Conservation (phyloP, 1,140 invertebrate species). For the Drosophila guanche region DNA sequence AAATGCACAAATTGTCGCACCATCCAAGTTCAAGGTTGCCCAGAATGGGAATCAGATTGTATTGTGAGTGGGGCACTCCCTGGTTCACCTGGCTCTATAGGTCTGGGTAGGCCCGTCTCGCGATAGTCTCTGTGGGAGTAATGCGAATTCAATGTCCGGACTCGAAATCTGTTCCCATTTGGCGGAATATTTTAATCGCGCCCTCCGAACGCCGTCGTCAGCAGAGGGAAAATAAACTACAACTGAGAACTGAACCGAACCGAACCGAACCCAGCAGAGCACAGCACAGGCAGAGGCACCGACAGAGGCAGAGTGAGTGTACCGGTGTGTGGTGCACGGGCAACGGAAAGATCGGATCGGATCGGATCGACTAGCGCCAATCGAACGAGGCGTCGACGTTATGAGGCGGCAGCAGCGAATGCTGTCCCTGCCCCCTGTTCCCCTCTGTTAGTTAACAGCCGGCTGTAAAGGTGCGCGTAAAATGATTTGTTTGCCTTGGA, state of each 20-base stretch:
- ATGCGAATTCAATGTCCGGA: constrained; percentile 4
- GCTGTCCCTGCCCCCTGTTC: too few species aligned
- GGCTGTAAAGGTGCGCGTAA: too few species aligned
- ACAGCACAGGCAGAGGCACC: background rate
- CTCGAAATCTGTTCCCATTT: constrained; percentile 1
- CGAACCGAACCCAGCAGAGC: constrained; percentile 9
- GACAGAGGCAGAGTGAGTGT: too few species aligned
- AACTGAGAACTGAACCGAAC: constrained; percentile 18
- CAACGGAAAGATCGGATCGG: constrained; percentile 33
- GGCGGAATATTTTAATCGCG: constrained; percentile 8
- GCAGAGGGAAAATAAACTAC: constrained; percentile 10
- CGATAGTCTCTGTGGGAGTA: too few species aligned
- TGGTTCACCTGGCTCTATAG: background rate
- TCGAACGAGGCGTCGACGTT: constrained; percentile 29
- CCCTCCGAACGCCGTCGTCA: background rate
- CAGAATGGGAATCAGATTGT: too few species aligned
- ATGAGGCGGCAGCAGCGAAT: background rate
- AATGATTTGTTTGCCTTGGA: too few species aligned
- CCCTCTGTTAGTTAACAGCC: too few species aligned
- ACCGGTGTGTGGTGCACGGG: too few species aligned
- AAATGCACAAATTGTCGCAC: background rate
- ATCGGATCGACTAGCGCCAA: constrained; percentile 23
- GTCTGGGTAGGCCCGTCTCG: too few species aligned
- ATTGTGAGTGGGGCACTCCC: constrained; percentile 1
- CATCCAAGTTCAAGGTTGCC: constrained; percentile 35